Evolutionary conservation across 2,888 invertebrate species (phyloP).

Genomic region (Parelbella ahira): DNA sequence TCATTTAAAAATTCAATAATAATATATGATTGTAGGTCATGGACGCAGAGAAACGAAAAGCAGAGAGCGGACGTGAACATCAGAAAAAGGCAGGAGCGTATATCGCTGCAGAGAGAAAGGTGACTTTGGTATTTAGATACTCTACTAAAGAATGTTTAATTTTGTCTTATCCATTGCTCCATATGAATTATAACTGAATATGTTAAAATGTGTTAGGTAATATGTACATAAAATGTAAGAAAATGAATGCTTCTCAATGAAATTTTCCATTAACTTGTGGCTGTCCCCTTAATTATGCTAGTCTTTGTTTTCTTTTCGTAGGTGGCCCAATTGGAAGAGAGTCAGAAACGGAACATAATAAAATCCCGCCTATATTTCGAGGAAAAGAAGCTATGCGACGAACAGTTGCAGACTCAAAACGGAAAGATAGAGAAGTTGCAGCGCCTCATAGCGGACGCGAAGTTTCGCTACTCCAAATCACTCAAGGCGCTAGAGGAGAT

Average conservation of each 20-base stretch:
- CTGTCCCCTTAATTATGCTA: too few species aligned
- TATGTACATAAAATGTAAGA: too few species aligned
- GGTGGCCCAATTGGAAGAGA: constrained; percentile 90
- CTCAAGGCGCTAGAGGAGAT: constrained; percentile 92
- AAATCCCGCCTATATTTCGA: constrained; percentile 96
- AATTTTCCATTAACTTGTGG: too few species aligned
- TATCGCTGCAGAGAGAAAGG: constrained; percentile 89
- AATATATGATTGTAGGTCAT: constrained; percentile 90
- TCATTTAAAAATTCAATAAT: too few species aligned
- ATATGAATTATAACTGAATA: too few species aligned
- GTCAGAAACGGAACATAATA: constrained; percentile 88
- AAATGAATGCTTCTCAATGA: too few species aligned
- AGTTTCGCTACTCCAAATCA: constrained; percentile 89
- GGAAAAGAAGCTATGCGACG: constrained; percentile 91
- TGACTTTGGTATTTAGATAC: too few species aligned
- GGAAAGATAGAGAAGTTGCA: constrained; percentile 90
- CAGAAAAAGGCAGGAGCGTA: constrained; percentile 89
- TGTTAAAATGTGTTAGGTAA: too few species aligned
- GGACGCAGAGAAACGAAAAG: constrained; percentile 95
- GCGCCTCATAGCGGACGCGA: constrained; percentile 88
- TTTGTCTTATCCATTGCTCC: too few species aligned
- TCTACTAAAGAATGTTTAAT: too few species aligned
- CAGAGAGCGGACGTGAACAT: constrained; percentile 93
- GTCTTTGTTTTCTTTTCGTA: too few species aligned
- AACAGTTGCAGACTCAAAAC: constrained; percentile 92